Base-by-base conservation (phyloP, 2,888 invertebrate genomes). In the Conomelus anceps region DNA sequence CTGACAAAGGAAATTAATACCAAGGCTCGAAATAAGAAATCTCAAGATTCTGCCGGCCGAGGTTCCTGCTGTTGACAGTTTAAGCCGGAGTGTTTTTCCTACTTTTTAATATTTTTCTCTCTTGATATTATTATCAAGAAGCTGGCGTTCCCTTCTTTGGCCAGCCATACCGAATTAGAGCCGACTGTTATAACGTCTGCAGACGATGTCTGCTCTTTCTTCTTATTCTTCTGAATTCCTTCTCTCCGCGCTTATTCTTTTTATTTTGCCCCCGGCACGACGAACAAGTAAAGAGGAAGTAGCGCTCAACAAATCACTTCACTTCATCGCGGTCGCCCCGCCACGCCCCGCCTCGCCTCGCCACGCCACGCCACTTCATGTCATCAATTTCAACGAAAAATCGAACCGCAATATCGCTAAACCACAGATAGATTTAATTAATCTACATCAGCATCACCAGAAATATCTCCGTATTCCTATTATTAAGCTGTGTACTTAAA, bases 151-250 rank as follows among this genome's bases (percentile, higher is more conserved):
- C 85, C 86, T 29, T 86, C 86, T 23, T 86, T 86, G 26, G 24
- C n/a, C 22, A 24, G 29, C 26, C n/a, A 86, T 88, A 89, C 89
- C 89, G 84, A 89, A 89, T 89, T 89, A 89, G 88, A 89, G 85
- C 88, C 85, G 88, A 89, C 89, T 84, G 88, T 89, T 89, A 89
- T 88, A 85, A 89, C 26, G 23, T 86, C 86, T 86, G 86, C 86
- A 86, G 29, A 86, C 29, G 86, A 86, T 23, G 86, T 85, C 85
- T 85, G 24, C 22, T 23, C 23, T 85, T 85, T 85, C 85, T 85
- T 85, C 85, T 85, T 85, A 85, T 85, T 85, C 23, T 85, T 85
- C 13, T 11, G 11, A 85, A 85, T 85, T 85, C 13, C 24, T 85
- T 22, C 17, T 22, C 23, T n/a, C n/a, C n/a, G n/a, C 63, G n/a